Percentiles rank a stretch among this genome's conserved stretches.
phyloP scores from a whole-genome alignment of 1,140 invertebrate species.

The Asobara japonica region DNA sequence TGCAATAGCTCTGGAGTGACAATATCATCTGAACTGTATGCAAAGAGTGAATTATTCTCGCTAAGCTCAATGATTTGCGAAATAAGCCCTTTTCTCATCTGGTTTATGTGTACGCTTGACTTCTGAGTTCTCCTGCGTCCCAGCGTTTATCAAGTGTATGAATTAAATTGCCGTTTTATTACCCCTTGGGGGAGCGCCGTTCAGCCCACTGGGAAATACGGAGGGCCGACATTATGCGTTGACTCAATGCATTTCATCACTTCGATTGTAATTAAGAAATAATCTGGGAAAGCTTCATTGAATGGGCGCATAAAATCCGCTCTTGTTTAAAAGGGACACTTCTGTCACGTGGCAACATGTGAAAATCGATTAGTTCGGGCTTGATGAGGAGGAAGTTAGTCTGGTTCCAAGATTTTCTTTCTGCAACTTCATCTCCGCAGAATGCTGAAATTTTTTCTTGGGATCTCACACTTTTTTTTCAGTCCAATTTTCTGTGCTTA shows the following conservation, averaged over 20 bases:
- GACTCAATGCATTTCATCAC: not conserved
- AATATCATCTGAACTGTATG: not conserved
- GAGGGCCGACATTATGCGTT: conserved; percentile 10
- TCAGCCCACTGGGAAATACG: conserved; percentile 11
- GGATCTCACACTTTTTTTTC: no score
- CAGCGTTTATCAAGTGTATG: conserved; percentile 64
- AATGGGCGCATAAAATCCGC: no score
- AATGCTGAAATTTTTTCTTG: no score
- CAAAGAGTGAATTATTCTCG: not conserved
- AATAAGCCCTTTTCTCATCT: conserved; percentile 53
- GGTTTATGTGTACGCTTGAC: conserved; percentile 43
- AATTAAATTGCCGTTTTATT: conserved; percentile 69
- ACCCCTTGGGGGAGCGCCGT: conserved; percentile 45
- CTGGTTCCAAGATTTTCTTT: no score
- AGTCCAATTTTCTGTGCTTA: no score
- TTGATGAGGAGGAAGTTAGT: no score
- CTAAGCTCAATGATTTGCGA: conserved; percentile 61
- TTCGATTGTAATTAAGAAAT: not conserved
- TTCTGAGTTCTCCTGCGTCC: conserved; percentile 37
- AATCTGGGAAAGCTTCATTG: not conserved
- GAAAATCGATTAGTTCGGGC: no score
- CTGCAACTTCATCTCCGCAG: no score
- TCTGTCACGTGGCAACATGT: no score
- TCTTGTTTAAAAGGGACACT: no score
- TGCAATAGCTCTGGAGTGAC: not conserved